Percentiles rank a stretch among this genome's conserved stretches.
Evolutionary conservation across 2,113 vertebrate genomes (phyloP).

Genomic region (Neoarius graeffei): DNA sequence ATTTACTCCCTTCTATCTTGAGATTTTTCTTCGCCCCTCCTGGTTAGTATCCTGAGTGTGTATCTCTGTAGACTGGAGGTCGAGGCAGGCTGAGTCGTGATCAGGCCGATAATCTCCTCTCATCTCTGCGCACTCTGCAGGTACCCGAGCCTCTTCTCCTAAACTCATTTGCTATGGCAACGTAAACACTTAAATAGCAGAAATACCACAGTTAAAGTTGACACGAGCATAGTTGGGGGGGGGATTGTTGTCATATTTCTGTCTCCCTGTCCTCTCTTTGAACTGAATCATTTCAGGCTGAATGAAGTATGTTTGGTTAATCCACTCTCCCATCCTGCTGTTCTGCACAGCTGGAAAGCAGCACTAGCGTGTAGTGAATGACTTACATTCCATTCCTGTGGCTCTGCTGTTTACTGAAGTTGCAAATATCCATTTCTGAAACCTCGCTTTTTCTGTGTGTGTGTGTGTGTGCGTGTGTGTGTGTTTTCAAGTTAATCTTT

Average conservation of each 20-base stretch:
- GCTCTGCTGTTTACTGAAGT: slow-evolving; percentile 2
- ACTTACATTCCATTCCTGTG: slow-evolving; percentile 10
- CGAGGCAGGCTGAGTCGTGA: slow-evolving; percentile 64
- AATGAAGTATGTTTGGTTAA: slow-evolving; percentile 10
- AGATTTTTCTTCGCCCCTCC: background rate
- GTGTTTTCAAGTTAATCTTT: slow-evolving; percentile 66
- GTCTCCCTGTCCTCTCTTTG: slow-evolving; percentile 24
- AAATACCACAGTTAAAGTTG: background rate
- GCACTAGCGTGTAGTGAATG: background rate
- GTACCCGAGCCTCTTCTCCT: slow-evolving; percentile 54
- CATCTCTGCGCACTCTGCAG: slow-evolving; percentile 67
- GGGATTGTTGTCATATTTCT: background rate
- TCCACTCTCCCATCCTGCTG: background rate
- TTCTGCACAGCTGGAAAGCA: slow-evolving; percentile 7
- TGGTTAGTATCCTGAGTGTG: slow-evolving; percentile 34
- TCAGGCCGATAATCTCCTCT: slow-evolving; percentile 68
- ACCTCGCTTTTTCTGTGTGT: slow-evolving; percentile 13
- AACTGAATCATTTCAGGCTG: slow-evolving; percentile 11
- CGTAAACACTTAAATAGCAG: background rate
- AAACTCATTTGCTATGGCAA: background rate
- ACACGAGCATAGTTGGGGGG: background rate
- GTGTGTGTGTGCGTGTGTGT: background rate
- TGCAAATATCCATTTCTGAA: slow-evolving; percentile 9
- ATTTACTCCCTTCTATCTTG: background rate
- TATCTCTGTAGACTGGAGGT: slow-evolving; percentile 64